Conservation (phyloP, 2,888 invertebrate genomes). For the Cosmopolites sordidus region DNA sequence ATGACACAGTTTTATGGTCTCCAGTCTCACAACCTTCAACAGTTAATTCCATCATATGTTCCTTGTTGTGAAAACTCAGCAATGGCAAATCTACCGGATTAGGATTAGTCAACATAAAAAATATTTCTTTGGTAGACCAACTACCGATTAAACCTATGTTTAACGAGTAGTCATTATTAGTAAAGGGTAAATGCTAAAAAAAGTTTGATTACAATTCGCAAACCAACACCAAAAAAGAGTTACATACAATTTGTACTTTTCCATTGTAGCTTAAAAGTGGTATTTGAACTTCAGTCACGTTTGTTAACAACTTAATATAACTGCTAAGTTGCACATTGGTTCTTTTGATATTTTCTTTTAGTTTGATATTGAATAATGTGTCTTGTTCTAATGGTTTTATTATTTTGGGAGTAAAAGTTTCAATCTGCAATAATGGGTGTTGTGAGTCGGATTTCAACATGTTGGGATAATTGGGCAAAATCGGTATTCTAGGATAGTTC, state of each 20-base stretch:
- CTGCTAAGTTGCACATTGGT: slow-evolving; percentile 59
- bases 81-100: slow-evolving; percentile 70
- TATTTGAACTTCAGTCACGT: slow-evolving; percentile 66
- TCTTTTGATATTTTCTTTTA: slow-evolving; percentile 51
- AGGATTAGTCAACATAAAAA: slow-evolving; percentile 67
- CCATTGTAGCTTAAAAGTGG: slow-evolving; percentile 72
- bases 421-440: slow-evolving; percentile 53
- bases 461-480: too few species aligned
- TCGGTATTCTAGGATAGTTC: too few species aligned
- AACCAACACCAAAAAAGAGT: neutral
- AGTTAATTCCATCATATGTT: slow-evolving; percentile 56
- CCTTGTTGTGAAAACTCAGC: slow-evolving; percentile 57
- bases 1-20: slow-evolving; percentile 40
- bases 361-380: slow-evolving; percentile 55
- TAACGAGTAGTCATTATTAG: slow-evolving; percentile 48
- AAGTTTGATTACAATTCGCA: too few species aligned
- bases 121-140: slow-evolving; percentile 62
- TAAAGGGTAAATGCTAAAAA: slow-evolving; percentile 45
- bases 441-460: too few species aligned
- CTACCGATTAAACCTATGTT: slow-evolving; percentile 64
- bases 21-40: slow-evolving; percentile 60
- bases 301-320: slow-evolving; percentile 64
- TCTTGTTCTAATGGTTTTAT: slow-evolving; percentile 57
- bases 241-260: slow-evolving; percentile 56
- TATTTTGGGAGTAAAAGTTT: slow-evolving; percentile 58